Base-by-base conservation (phyloP, 2,113 vertebrate genomes). In the Penelope pileata region DNA sequence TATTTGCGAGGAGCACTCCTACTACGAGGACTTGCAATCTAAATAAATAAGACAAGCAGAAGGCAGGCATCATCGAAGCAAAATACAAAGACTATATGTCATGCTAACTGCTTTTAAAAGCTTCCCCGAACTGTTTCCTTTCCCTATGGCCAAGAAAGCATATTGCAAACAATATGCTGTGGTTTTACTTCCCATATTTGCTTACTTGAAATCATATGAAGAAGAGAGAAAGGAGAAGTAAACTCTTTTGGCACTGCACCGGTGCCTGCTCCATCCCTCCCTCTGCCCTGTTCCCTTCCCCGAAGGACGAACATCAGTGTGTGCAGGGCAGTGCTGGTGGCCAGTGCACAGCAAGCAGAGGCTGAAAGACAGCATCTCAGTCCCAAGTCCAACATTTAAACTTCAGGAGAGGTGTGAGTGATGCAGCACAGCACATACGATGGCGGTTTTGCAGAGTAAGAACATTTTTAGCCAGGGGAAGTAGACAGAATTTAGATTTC, bases 81-180 rank as follows among this genome's bases (percentile, higher is more conserved):
- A 96, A 96, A 96, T 90, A 90, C 18, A 91, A 94, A 95, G 93
- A 91, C 74, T 95, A 4, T 85, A 91, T 83, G 84, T 95, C 91
- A 86, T 91, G 38, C 54, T 93, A 83, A 93, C 85, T 90, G 92
- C 95, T 94, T 95, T 87, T 93, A 96, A 93, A 97, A 95, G 83
- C 95, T 93, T 94, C 40, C 29, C 30, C 12, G 12, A 91, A 96
- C 91, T 80, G 90, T 74, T 92, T 87, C 84, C 70, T 80, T 94
- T 94, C 93, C 93, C 85, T 91, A 54, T 96, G 95, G 91, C 95
- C 90, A 96, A 94, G 93, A 86, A 86, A 94, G 79, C 93, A 95
- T 95, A 96, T 96, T 96, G 94, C 89, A 83, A 93, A 92, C 94
- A 97, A 92, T 93, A 95, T 94, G 95, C 84, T 90, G 54, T 58